Conservation (phyloP, 2,797 vertebrate species). For the Galago senegalensis region DNA sequence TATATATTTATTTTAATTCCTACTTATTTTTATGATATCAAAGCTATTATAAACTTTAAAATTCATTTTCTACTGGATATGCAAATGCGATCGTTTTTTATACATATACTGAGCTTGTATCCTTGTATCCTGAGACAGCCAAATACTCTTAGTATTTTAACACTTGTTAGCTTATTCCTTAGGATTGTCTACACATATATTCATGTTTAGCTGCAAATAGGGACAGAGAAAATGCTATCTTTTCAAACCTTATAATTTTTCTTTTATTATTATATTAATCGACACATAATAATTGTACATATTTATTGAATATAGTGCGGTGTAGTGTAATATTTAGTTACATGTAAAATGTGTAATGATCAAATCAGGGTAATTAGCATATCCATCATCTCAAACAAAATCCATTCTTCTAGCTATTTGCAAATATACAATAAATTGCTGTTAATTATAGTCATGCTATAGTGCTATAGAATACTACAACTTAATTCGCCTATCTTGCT, state of each 20-base stretch:
- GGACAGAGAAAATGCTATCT: neutral
- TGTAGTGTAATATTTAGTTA: neutral
- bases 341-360: neutral
- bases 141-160: neutral
- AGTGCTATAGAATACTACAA: neutral
- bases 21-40: neutral
- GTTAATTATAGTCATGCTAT: neutral
- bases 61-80: neutral
- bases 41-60: neutral
- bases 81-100: neutral
- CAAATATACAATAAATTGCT: neutral
- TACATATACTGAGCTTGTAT: neutral
- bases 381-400: neutral
- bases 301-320: neutral
- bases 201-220: neutral
- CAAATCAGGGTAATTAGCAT: neutral
- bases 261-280: neutral
- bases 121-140: neutral
- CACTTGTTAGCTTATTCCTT: neutral
- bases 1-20: neutral
- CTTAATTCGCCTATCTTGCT: neutral
- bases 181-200: neutral
- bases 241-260: neutral
- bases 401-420: neutral
- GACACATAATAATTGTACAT: neutral